Evolutionary conservation across 2,113 vertebrate species (phyloP).

Genomic region (Psilopogon haemacephalus): DNA sequence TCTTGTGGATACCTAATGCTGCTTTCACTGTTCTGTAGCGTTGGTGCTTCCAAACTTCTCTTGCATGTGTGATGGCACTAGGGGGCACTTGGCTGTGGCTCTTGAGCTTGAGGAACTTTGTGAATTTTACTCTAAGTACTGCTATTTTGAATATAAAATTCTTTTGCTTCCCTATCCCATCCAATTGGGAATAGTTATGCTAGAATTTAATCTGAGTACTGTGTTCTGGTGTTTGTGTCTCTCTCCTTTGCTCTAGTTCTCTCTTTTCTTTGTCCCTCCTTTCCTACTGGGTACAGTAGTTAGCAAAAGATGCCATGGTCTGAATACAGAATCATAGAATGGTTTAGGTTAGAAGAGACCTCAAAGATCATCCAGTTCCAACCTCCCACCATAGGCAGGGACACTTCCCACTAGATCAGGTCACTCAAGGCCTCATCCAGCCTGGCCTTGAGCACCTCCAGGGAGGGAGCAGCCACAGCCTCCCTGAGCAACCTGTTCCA

Average conservation of each 20-base stretch:
- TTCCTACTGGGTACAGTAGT: neutral
- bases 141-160: neutral
- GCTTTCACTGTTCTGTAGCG: neutral
- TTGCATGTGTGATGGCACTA: neutral
- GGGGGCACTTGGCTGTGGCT: neutral
- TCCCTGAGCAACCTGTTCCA: too few species aligned
- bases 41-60: neutral
- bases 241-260: neutral
- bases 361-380: too few species aligned
- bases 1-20: neutral
- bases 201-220: neutral
- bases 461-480: too few species aligned
- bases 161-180: neutral
- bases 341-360: too few species aligned
- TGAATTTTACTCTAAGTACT: neutral
- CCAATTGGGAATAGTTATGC: neutral
- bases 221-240: accelerated
- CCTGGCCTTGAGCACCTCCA: too few species aligned
- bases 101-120: neutral
- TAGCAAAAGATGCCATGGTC: neutral
- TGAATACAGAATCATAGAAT: neutral
- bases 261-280: neutral
- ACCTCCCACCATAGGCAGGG: too few species aligned
- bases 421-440: too few species aligned
- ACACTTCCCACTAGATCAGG: too few species aligned